Base-by-base conservation (phyloP, 2,797 vertebrate species). In the Miichthys miiuy region DNA sequence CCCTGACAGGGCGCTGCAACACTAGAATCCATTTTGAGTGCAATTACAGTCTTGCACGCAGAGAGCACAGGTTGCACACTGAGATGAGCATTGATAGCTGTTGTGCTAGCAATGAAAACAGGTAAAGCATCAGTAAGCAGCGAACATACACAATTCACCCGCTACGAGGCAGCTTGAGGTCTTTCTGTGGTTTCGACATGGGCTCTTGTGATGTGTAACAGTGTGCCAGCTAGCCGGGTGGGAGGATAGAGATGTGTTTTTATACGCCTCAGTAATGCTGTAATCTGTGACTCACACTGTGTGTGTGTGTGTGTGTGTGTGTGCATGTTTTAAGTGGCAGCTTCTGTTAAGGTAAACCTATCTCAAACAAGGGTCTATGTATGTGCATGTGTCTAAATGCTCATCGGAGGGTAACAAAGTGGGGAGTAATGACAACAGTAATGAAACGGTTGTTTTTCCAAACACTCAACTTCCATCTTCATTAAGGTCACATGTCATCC, bases 161-260 rank as follows among this genome's bases (percentile, higher is more conserved):
- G 60, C 90, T 82, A 42, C 62, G 74, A 90, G 85, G 87, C 70
- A 85, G 84, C 89, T 86, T 3, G 21, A 75, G 88, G 89, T 83
- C 80, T 83, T 83, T 84, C 57, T 86, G 82, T 77, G 74, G 81
- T 84, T 91, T 87, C 85, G 80, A 89, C 89, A 85, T 54, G 69
- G 77, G 69, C 69, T 83, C 76, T 80, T 87, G 57, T 84, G 86
- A 91, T 87, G 80, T 88, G 81, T 75, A 89, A 84, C 82, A 80
- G 77, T 85, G 75, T 73, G 85, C 60, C 80, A 88, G 82, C 82
- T 62, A 71, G 72, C 69, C 80, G 72, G 88, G 85, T 89, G 82
- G 86, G 84, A 84, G 86, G 81, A 82, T 64, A 72, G 84, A 80
- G 80, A 80, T 79, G 75, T 88, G 84, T 81, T 84, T 74, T 82